A percentile compares a stretch with the other conserved stretches of the same genome.
Evolutionary conservation across 2,888 invertebrate species (phyloP).

Genomic region (Apoda limacodes): DNA sequence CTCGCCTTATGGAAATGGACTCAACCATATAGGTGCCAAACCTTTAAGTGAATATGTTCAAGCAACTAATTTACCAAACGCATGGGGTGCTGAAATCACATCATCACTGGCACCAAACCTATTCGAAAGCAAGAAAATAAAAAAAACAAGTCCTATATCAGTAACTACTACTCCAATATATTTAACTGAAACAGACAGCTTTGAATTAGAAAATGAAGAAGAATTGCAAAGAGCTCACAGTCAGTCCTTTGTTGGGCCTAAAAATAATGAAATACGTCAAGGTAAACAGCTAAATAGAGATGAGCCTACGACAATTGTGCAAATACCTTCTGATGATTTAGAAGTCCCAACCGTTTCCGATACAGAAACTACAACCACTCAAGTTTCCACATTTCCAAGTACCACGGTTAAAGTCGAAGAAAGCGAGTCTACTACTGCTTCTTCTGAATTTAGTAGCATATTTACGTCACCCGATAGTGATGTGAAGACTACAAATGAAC

Average conservation of each 20-base stretch:
- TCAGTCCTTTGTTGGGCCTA: conserved; percentile 74
- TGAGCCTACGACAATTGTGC: conserved; percentile 26
- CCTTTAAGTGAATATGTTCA: conserved; percentile 56
- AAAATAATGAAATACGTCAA: conserved; percentile 55
- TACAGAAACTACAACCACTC: conserved; percentile 34
- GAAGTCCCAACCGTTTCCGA: conserved; percentile 50
- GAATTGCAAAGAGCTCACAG: conserved; percentile 77
- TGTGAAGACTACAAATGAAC: conserved; percentile 55
- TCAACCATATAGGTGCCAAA: conserved; percentile 50
- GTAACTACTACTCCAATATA: conserved; percentile 44
- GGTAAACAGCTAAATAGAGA: conserved; percentile 48
- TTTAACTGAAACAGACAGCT: conserved; percentile 50
- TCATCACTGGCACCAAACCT: conserved; percentile 25
- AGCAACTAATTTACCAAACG: conserved; percentile 53
- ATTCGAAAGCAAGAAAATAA: conserved; percentile 56
- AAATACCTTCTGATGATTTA: conserved; percentile 48
- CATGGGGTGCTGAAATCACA: conserved; percentile 52
- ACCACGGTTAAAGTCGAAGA: conserved; percentile 37
- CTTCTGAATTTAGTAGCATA: conserved; percentile 34
- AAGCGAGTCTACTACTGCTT: conserved; percentile 33
- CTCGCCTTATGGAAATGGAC: conserved; percentile 56
- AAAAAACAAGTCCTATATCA: conserved; percentile 31
- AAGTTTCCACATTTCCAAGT: conserved; percentile 36
- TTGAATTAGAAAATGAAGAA: conserved; percentile 69
- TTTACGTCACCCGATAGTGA: conserved; percentile 53